These are phyloP conservation scores for Fistularia tabacaria DNA, from an alignment of 2,797 vertebrate genomes.

Conservation along the genomic window DNA sequence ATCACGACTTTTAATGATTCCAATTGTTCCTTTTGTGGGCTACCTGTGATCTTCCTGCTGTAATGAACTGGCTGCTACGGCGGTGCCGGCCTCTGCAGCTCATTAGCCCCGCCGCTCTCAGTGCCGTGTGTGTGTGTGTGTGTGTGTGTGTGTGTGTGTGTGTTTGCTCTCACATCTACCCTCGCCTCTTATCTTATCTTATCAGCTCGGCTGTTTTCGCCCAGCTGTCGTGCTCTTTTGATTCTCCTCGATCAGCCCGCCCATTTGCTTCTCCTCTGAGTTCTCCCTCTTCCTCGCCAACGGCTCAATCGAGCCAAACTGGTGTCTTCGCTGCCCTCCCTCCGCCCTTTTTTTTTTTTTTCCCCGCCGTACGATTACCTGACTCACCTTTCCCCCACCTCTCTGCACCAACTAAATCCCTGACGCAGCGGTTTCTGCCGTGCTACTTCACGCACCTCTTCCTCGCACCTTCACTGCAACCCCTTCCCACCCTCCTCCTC, in stretches of 20 bases:
- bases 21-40: constrained; percentile 39
- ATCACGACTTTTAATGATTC: constrained; percentile 27
- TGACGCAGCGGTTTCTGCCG: constrained; percentile 25
- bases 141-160: constrained; percentile 14
- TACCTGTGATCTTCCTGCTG: constrained; percentile 36
- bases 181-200: constrained; percentile 17
- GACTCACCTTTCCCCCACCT: constrained; percentile 11
- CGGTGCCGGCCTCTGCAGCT: constrained; percentile 36
- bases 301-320: not conserved
- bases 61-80: constrained; percentile 51
- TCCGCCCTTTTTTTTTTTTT: constrained; percentile 13
- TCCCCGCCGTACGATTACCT: not conserved
- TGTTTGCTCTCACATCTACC: constrained; percentile 19
- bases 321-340: constrained; percentile 4
- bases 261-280: constrained; percentile 25
- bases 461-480: too few species aligned
- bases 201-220: constrained; percentile 6
- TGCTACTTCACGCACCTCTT: too few species aligned
- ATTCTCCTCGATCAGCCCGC: constrained; percentile 14
- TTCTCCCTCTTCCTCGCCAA: constrained; percentile 20
- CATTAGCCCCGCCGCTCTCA: constrained; percentile 45
- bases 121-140: constrained; percentile 4
- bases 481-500: constrained; percentile 3
- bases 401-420: constrained; percentile 22
- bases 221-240: constrained; percentile 12